Percentiles rank a stretch among this genome's conserved stretches.
phyloP scores from a whole-genome alignment of 2,797 vertebrate genomes.

The Sebastes miniatus region DNA sequence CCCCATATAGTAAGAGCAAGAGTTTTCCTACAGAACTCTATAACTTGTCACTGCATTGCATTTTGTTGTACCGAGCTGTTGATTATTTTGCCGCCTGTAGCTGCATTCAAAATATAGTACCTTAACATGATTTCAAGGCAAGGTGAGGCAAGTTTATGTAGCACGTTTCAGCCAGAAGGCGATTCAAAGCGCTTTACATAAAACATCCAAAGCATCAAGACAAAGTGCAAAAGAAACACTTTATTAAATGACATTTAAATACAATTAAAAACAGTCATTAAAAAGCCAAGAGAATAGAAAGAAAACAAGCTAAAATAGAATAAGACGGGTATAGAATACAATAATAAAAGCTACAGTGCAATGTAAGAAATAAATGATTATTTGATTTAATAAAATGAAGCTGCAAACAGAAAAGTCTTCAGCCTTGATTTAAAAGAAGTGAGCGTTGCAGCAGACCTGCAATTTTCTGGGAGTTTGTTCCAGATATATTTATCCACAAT shows the following conservation, averaged over 20 bases:
- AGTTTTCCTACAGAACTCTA: not conserved
- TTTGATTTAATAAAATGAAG: too few species aligned
- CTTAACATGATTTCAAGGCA: not conserved
- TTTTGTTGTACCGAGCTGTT: not conserved
- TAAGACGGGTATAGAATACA: not conserved
- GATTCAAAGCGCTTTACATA: not conserved
- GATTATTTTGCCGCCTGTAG: not conserved
- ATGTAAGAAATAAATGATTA: not conserved
- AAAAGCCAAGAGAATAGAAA: too few species aligned
- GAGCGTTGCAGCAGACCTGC: too few species aligned
- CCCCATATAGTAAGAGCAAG: too few species aligned
- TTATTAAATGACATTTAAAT: too few species aligned
- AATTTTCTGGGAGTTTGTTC: too few species aligned
- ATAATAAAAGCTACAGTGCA: not conserved
- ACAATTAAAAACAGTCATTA: too few species aligned
- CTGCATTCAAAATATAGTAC: not conserved
- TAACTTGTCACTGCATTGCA: not conserved
- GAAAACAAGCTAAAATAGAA: not conserved
- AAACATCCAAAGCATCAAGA: not conserved
- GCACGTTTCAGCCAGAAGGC: not conserved
- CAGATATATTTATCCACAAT: not conserved
- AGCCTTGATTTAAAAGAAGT: too few species aligned
- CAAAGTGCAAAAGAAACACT: not conserved
- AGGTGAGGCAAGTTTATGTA: not conserved
- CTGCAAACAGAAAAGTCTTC: too few species aligned